Percentiles rank a stretch among this genome's conserved stretches.
Conservation (phyloP, 1,140 invertebrate species). For the Cecropterus lyciades region DNA sequence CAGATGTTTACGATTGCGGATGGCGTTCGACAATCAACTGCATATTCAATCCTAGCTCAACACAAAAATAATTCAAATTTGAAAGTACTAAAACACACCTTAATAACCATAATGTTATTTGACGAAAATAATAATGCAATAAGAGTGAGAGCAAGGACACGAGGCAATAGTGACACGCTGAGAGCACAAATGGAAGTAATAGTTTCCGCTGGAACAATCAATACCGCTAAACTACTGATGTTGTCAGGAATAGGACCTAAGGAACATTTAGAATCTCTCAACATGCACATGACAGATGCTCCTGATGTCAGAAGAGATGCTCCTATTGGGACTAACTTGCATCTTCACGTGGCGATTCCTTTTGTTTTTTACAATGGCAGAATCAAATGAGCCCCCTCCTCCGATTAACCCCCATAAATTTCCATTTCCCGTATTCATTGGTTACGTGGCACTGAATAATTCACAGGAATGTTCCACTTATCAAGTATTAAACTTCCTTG, state of each 20-base stretch:
- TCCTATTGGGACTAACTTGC: constrained; percentile 86
- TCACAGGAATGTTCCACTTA: constrained; percentile 40
- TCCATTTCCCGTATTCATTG: constrained; percentile 31
- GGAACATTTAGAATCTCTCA: constrained; percentile 69
- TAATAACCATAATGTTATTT: constrained; percentile 81
- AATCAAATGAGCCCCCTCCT: constrained; percentile 9
- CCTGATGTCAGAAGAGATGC: constrained; percentile 78
- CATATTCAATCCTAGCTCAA: constrained; percentile 84
- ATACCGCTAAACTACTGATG: constrained; percentile 84
- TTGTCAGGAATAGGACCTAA: constrained; percentile 85
- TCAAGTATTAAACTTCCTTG: constrained; percentile 33
- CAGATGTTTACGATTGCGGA: constrained; percentile 89
- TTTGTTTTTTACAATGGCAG: constrained; percentile 2
- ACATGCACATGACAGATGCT: too few species aligned
- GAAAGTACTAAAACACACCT: constrained; percentile 72
- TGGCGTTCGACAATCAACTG: constrained; percentile 86
- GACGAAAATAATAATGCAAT: constrained; percentile 83
- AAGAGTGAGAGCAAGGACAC: constrained; percentile 85
- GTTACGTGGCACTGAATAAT: constrained; percentile 43
- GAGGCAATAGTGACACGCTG: constrained; percentile 42
- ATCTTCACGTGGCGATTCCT: constrained; percentile 74
- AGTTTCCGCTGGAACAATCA: constrained; percentile 79
- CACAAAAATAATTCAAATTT: constrained; percentile 81
- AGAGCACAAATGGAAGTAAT: constrained; percentile 85
- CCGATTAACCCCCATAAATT: constrained; percentile 4